Evolutionary conservation across 2,113 vertebrate genomes (phyloP).

Genomic region (Chlamydotis undulata): DNA sequence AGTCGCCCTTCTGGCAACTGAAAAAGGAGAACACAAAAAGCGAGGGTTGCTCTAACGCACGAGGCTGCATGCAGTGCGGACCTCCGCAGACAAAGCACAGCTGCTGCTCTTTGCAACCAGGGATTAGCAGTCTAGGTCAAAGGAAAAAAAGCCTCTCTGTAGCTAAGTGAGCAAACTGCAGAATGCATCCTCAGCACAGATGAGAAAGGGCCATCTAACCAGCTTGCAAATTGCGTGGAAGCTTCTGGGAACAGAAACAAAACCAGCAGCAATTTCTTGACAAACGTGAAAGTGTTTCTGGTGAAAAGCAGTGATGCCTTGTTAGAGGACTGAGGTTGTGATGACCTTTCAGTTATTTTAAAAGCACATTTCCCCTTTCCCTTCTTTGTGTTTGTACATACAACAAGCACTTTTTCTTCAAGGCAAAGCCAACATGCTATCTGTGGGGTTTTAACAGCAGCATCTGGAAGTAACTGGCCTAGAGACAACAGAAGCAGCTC

Average conservation of each 20-base stretch:
- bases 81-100: slow-evolving; percentile 56
- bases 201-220: slow-evolving; percentile 25
- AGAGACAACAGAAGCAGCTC: not conserved
- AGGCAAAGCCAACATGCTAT: not conserved
- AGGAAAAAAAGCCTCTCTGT: slow-evolving; percentile 55
- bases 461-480: not conserved
- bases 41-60: not conserved
- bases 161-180: slow-evolving; percentile 61
- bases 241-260: slow-evolving; percentile 42
- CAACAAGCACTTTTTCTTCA: not conserved
- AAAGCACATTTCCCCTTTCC: not conserved
- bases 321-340: not conserved
- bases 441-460: not conserved
- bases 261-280: slow-evolving; percentile 12
- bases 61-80: not conserved
- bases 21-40: slow-evolving; percentile 22
- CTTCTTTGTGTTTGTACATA: not conserved
- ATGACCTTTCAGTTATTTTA: not conserved
- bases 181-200: slow-evolving; percentile 61
- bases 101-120: slow-evolving; percentile 49
- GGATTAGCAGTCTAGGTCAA: slow-evolving; percentile 65
- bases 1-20: not conserved
- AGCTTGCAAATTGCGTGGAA: slow-evolving; percentile 43
- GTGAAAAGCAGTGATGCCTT: not conserved
- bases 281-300: not conserved